Percentiles rank a stretch among this genome's conserved stretches.
phyloP scores from a whole-genome alignment of 53 echinoderm and acorn worm genomes.

The Henricia sp. region DNA sequence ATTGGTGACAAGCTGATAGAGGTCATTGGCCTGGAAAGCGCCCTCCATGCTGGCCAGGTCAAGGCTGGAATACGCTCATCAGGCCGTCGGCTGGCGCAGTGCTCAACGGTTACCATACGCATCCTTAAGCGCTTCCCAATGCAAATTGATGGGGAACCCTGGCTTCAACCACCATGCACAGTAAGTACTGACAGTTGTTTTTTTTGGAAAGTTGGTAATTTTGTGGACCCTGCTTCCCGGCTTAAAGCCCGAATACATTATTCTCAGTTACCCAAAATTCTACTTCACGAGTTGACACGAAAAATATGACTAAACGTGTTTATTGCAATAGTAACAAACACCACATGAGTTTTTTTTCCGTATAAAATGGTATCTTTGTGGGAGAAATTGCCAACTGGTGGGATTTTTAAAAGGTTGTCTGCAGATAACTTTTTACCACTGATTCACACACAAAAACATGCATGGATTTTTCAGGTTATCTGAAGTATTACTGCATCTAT shows the following conservation, averaged over 20 bases:
- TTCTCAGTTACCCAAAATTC: no score
- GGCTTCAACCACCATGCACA: slow-evolving; percentile 98
- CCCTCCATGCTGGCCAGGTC: slow-evolving; percentile 96
- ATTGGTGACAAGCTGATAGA: slow-evolving; percentile 97
- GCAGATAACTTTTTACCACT: no score
- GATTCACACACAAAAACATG: no score
- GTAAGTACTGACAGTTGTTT: slow-evolving; percentile 60
- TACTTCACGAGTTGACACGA: no score
- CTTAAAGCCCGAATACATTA: not conserved
- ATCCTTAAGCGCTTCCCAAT: slow-evolving; percentile 95
- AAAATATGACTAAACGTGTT: not conserved
- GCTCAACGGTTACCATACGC: slow-evolving; percentile 93
- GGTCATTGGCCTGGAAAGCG: slow-evolving; percentile 94
- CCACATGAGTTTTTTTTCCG: no score
- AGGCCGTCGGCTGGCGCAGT: slow-evolving; percentile 91
- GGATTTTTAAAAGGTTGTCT: no score
- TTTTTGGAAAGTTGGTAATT: not conserved
- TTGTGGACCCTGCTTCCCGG: not conserved
- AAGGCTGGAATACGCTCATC: slow-evolving; percentile 97
- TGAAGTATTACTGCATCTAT: no score
- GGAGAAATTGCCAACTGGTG: no score
- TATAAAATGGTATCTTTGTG: no score
- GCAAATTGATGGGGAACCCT: slow-evolving; percentile 99
- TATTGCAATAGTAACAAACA: no score
- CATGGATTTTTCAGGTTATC: no score